Base-by-base conservation (phyloP, 2,797 vertebrate species). In the Periophthalmus magnuspinnatus region DNA sequence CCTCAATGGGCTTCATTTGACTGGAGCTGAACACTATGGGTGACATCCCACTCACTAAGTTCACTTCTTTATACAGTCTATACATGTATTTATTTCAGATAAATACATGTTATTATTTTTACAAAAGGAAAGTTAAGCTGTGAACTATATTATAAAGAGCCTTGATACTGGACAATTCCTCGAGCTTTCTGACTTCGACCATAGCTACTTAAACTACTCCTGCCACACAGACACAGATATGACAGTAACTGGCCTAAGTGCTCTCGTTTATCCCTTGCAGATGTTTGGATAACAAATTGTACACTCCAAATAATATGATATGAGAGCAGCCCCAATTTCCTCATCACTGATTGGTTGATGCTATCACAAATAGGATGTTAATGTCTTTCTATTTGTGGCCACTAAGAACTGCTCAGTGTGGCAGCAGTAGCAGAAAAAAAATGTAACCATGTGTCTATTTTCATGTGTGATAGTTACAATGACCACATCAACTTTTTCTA, bases 301-400 rank as follows among this genome's bases (percentile, higher is more conserved):
- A 65, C 41, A 74, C 77, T 64, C 19, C 7, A 71, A 71, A 86
- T 79, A 68, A 60, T 34, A 68, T 47, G 84, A 80, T 75, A 81
- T 52, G 76, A 66, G 84, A 89, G 83, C 84, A 73, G 72, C 70
- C 87, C 80, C 81, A 84, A 88, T 89, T 85, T 87, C 79, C 86
- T 86, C 55, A 80, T 79, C 75, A 63, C 54, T 76, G 72, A 89
- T 75, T 83, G 84, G 75, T 80, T 83, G 83, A 91, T 88, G 61
- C 60, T 82, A 83, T 84, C 76, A 11, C 65, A 84, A 87, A 88
- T 88, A 83, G 84, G 81, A 69, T 83, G 82, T 77, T 87, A 86
- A 90, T 88, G 87, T 62, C 72, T 84, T 86, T 88, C 84, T 89
- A 81, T 89, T 87, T 89, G 87, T 32, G 88, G 84, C 84, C 68